Conservation (phyloP, 2,113 vertebrate species). For the Lepisosteus osseus region DNA sequence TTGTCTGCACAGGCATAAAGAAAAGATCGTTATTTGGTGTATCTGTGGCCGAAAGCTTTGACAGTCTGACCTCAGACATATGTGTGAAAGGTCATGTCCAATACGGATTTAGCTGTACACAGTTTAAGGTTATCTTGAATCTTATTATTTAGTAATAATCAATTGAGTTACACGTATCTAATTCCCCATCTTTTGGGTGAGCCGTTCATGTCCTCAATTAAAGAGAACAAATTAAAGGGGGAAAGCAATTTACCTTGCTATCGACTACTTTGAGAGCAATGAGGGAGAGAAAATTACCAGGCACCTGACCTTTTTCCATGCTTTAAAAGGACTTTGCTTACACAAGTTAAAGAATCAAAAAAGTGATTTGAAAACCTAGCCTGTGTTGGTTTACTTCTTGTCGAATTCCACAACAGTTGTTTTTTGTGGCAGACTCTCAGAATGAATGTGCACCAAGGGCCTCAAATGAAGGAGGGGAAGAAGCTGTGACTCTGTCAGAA, state of each 20-base stretch:
- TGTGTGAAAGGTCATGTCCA: no score
- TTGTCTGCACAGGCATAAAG: no score
- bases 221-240: background rate
- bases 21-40: no score
- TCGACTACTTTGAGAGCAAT: background rate
- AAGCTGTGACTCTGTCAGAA: background rate
- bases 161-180: no score
- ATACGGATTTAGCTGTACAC: no score
- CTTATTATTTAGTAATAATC: no score
- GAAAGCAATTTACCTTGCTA: background rate
- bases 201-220: constrained; percentile 2
- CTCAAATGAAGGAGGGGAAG: background rate
- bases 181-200: background rate
- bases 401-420: constrained; percentile 31
- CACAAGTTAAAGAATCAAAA: constrained; percentile 50
- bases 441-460: background rate
- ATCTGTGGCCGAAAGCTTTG: no score
- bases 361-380: constrained; percentile 41
- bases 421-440: background rate
- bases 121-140: no score
- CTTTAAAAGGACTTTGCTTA: constrained; percentile 42
- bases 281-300: constrained; percentile 22
- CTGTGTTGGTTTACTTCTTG: constrained; percentile 38
- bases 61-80: no score
- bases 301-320: constrained; percentile 29